A percentile compares a stretch with the other conserved stretches of the same genome.
These are phyloP conservation scores for Pseudochromis fuscus DNA, from an alignment of 2,797 vertebrate genomes.

Conservation along the genomic window DNA sequence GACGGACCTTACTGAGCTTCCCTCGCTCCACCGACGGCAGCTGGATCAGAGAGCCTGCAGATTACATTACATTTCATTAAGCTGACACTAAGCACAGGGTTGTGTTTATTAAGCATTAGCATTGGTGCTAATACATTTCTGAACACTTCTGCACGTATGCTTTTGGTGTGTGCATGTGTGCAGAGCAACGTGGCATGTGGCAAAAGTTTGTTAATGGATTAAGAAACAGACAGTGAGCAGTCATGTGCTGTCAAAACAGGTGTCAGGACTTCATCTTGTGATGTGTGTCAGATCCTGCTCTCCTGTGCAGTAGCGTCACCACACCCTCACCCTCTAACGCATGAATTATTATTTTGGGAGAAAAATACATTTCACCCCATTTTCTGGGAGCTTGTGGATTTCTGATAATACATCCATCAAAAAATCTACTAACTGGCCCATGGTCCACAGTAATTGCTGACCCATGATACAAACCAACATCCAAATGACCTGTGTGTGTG, in stretches of 20 bases:
- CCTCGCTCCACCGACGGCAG: constrained; percentile 97
- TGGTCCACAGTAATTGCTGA: too few species aligned
- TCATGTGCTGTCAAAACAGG: neutral
- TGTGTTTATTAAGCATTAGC: constrained; percentile 28
- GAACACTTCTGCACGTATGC: neutral
- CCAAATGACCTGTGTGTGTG: too few species aligned
- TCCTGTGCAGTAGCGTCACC: too few species aligned
- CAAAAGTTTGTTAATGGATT: neutral
- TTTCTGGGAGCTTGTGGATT: too few species aligned
- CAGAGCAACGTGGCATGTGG: neutral
- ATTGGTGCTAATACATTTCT: constrained; percentile 21
- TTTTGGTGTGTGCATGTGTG: neutral
- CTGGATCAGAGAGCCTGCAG: constrained; percentile 96
- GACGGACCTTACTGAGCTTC: constrained; percentile 96
- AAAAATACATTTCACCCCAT: too few species aligned
- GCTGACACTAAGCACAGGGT: constrained; percentile 38
- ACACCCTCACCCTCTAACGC: too few species aligned
- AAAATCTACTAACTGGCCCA: too few species aligned
- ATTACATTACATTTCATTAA: constrained; percentile 54
- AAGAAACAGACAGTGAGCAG: neutral
- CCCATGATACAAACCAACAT: too few species aligned
- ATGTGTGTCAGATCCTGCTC: constrained; percentile 12
- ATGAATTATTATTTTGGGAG: too few species aligned
- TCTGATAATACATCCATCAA: too few species aligned
- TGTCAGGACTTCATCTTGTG: neutral